Conservation (phyloP, 2,113 vertebrate species). For the Leiothrix lutea region DNA sequence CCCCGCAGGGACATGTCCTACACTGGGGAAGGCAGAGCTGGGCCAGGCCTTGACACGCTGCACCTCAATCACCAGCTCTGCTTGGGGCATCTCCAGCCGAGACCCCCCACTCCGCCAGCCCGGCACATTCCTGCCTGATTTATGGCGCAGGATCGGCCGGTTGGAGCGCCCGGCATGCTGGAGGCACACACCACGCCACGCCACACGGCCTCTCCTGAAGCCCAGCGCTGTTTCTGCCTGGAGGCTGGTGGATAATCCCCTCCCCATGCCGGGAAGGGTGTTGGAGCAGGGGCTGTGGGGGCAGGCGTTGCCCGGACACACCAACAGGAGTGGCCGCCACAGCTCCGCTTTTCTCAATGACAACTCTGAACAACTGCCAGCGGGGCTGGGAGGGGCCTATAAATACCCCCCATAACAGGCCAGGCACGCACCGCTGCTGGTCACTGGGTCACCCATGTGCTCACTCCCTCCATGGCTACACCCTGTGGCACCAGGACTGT, state of each 20-base stretch:
- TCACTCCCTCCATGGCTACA: fast-evolving
- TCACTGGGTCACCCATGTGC: background rate
- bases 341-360: background rate
- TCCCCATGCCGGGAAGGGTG: background rate
- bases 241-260: background rate
- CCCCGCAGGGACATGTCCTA: background rate
- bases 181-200: background rate
- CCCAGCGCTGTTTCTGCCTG: background rate
- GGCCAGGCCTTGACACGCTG: background rate
- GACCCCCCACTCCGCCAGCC: background rate
- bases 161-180: background rate
- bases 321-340: background rate
- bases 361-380: constrained; percentile 27
- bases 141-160: background rate
- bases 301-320: background rate
- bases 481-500: background rate
- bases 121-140: constrained; percentile 53
- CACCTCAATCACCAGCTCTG: background rate
- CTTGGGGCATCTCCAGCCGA: background rate
- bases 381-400: background rate
- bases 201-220: fast-evolving
- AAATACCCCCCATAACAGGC: background rate
- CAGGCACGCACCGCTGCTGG: background rate
- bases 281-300: background rate
- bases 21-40: background rate